Base-by-base conservation (phyloP, 2,888 invertebrate genomes). In the Omphaloscelis lunosa region DNA sequence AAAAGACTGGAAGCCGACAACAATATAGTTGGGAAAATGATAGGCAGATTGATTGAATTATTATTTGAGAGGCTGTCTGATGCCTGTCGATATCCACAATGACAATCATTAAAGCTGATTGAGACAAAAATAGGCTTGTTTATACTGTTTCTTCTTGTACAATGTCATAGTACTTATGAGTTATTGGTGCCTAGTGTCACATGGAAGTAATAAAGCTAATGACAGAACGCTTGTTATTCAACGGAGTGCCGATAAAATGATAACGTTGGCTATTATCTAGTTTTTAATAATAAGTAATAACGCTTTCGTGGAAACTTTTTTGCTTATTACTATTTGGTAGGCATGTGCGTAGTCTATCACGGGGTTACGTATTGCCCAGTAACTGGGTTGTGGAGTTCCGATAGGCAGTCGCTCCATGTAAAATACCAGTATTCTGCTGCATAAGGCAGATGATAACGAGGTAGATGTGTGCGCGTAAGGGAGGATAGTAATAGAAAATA, bases 301-400 rank as follows among this genome's bases (percentile, higher is more conserved):
- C 39, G 53, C 41, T 80, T 73, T 71, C 17, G 34, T 79, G 82
- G 85, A 82, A 79, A 59, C 11, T 65, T 82, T 65, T 63, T 72
- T 66, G 48, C 63, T 48, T 59, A 70, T 73, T 34, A 41, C 41
- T 34, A 15, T 73, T 41, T 72, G 51, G 23, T 51, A 51, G 15
- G 23, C 15, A 39, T 39, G 0, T 1, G 34, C 3, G 34, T 34
- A 34, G 34, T 34, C 34, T 34, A 34, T 34, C 4, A 34, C 34
- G 34, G 34, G 34, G n/a, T n/a, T 34, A 34, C 34, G 48, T 48
- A 48, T 48, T 48, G 5, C 48, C 48, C 17, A 48, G 48, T 17
- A 48, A 48, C 48, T 20, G 17, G 48, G 48, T 48, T 48, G 17
- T 45, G 23, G 53, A 23, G 11, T 11, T n/a, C 56, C n/a, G 15